These are phyloP conservation scores for Elephas maximus DNA, from an alignment of 2,113 vertebrate species.

Conservation along the genomic window DNA sequence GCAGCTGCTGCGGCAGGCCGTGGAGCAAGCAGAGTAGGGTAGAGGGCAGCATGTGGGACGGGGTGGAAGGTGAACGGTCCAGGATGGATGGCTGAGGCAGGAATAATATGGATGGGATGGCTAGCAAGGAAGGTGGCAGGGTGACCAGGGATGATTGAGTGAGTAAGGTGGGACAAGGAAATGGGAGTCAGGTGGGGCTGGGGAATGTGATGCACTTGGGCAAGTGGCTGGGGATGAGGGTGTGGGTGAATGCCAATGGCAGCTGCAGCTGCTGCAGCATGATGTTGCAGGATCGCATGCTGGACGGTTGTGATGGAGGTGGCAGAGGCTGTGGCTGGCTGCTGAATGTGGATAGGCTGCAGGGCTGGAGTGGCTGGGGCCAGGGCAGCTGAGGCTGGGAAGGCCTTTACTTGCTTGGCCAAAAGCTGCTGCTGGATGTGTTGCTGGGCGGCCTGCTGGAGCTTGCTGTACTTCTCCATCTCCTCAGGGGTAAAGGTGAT, in stretches of 20 bases:
- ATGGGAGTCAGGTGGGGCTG: conserved; percentile 98
- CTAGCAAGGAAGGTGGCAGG: conserved; percentile 96
- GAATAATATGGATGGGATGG: conserved; percentile 99
- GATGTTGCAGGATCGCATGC: conserved; percentile 97
- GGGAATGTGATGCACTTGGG: conserved; percentile 98
- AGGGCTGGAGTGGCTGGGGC: conserved; percentile 91
- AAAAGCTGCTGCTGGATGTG: conserved; percentile 99
- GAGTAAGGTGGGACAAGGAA: conserved; percentile 96
- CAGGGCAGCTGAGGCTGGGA: conserved; percentile 93
- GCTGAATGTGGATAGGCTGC: conserved; percentile 98
- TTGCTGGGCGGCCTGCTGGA: conserved; percentile 98
- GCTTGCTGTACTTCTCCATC: conserved; percentile 99
- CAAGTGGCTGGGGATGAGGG: conserved; percentile 94
- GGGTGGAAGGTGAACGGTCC: conserved; percentile 97
- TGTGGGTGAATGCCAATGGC: conserved; percentile 96
- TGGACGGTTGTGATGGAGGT: conserved; percentile 97
- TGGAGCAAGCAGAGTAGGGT: conserved; percentile 95
- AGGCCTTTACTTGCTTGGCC: conserved; percentile 97
- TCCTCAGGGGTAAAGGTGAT: conserved; percentile 99
- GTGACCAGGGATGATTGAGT: conserved; percentile 96
- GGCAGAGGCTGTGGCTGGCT: conserved; percentile 94
- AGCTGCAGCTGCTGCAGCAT: conserved; percentile 92
- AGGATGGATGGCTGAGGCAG: conserved; percentile 96
- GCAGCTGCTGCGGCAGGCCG: conserved; percentile 94
- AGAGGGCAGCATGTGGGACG: conserved; percentile 95